Percentiles rank a stretch among this genome's conserved stretches.
These are phyloP conservation scores for Ameiurus melas DNA, from an alignment of 2,113 vertebrate species.

Conservation along the genomic window DNA sequence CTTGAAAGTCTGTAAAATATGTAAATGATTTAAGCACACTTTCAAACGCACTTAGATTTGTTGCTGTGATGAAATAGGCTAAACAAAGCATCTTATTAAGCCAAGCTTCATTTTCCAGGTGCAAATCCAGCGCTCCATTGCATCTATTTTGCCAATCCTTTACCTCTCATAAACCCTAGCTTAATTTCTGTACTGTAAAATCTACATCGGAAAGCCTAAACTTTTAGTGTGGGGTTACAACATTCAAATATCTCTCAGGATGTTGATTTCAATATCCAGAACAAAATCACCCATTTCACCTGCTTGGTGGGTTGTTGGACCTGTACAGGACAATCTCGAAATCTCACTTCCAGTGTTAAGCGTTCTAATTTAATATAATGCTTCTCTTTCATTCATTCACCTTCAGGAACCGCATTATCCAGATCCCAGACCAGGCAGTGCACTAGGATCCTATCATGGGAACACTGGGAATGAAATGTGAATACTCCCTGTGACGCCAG, in stretches of 20 bases:
- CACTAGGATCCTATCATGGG: neutral
- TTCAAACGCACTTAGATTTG: neutral
- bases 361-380: neutral
- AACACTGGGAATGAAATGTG: neutral
- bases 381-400: neutral
- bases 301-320: neutral
- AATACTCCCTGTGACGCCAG: neutral
- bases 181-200: neutral
- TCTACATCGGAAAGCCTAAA: too few species aligned
- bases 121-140: neutral
- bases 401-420: neutral
- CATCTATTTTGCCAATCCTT: neutral
- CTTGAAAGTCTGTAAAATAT: neutral
- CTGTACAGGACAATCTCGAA: neutral
- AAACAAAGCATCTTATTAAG: conserved; percentile 13
- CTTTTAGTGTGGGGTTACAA: neutral
- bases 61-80: neutral
- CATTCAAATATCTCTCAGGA: neutral
- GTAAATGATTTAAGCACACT: neutral
- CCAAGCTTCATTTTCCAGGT: neutral
- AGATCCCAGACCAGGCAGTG: neutral
- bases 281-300: neutral
- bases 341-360: neutral
- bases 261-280: neutral
- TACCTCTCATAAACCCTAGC: neutral